Base-by-base conservation (phyloP, 2,113 vertebrate species). In the Cyprinus carpio region DNA sequence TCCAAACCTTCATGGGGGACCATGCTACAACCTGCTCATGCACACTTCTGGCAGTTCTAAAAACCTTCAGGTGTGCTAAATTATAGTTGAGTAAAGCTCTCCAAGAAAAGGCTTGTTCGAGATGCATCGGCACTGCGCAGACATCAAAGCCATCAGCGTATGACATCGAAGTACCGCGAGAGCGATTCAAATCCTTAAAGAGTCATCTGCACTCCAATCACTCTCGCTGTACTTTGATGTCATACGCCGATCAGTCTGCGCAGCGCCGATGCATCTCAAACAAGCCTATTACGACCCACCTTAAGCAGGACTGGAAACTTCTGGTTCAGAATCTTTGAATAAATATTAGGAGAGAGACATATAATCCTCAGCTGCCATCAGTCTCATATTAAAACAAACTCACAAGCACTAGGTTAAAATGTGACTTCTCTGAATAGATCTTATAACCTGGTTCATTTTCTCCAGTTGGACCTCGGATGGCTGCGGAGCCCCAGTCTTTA, bases 381-480 rank as follows among this genome's bases (percentile, higher is more conserved):
- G 23, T 43, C 18, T 74, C 11, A n/a, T 5, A 40, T 40, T 43
- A 49, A 54, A 76, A 29, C 46, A 31, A 54, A 2, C 27, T 23
- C 27, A 2, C n/a, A 51, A 34, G 4, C 37, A 23, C 12, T 3
- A 25, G 5, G 51, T 81, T 34, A 64, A 20, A 16, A 23, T 18
- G 9, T 31, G 29, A 18, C 6, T 2, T 74, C 11, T 74, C 27
- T 37, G 56, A 64, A 46, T 86, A 4, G 9, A 49, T 11, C 25
- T 80, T 56, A 88, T 83, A 87, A 5, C 34, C 18, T 67, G 9
- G 64, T 31, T 87, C 37, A 79, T 18, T 83, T 74, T 81, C 43
- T 75, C 23, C 94, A 99, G 98, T 99, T 84, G 98, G 98, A 10
- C 98, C 98, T 71, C 95, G 97, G 27, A 98, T 99, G 96, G 95